Evolutionary conservation across 2,888 invertebrate genomes (phyloP).

Genomic region (Caenorhabditis sp.): DNA sequence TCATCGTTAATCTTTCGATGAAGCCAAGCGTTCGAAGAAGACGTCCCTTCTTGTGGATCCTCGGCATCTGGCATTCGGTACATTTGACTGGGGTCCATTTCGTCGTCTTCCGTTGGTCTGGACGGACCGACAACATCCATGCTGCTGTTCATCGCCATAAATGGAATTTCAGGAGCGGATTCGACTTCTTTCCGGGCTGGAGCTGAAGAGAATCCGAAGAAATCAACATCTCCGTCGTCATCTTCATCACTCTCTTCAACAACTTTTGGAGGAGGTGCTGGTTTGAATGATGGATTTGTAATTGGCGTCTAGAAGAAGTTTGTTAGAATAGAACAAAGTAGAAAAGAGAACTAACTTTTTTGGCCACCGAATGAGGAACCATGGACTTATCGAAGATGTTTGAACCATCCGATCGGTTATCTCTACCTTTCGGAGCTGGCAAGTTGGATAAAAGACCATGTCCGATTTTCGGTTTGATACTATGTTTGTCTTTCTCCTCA

Average conservation of each 20-base stretch:
- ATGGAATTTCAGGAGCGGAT: constrained; percentile 44
- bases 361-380: constrained; percentile 46
- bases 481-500: constrained; percentile 1
- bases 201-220: constrained; percentile 70
- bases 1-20: constrained; percentile 55
- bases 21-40: constrained; percentile 37
- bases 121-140: constrained; percentile 72
- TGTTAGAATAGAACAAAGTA: neutral
- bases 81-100: constrained; percentile 68
- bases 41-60: neutral
- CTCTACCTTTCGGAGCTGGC: constrained; percentile 61
- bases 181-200: constrained; percentile 15
- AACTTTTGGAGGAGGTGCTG: constrained; percentile 28
- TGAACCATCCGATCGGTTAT: constrained; percentile 39
- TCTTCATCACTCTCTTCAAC: constrained; percentile 62
- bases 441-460: constrained; percentile 35
- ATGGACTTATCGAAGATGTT: constrained; percentile 18
- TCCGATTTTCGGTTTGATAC: constrained; percentile 30
- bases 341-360: constrained; percentile 13
- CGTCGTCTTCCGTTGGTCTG: constrained; percentile 60
- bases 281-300: constrained; percentile 11
- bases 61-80: constrained; percentile 60
- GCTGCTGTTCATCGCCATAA: constrained; percentile 58
- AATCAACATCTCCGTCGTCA: constrained; percentile 62
- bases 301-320: neutral